Evolutionary conservation across 2,797 vertebrate genomes (phyloP), one percentile per base, ranked within the genome.

Genomic region (Hippoglossus hippoglossus): DNA sequence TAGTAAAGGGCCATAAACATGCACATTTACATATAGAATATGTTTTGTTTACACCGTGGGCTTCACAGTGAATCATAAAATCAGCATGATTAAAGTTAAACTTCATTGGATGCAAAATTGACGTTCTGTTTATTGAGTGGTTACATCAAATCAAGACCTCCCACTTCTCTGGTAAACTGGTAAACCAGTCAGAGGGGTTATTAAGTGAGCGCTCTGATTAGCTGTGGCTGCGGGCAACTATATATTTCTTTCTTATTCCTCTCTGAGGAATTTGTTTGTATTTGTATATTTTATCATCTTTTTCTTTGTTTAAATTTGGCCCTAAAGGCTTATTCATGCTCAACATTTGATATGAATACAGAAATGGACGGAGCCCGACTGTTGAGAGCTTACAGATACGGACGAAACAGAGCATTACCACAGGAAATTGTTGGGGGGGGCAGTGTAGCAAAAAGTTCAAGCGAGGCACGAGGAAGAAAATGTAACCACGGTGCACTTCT

Each of bases 51-150:
- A 49, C 56, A 21, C 60, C 1, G 1, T 22, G n/a, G 22, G 50
- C 67, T 73, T 56, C 21, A 19, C 67, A 63, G 24, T 81, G 75
- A 70, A 75, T 86, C 50, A 36, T 39, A 46, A 53, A 34, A 63
- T 77, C 73, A 79, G 68, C 39, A 49, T 26, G 55, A 67, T 70
- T 69, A 22, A 13, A 81, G 85, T 85, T 78, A 46, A 74, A 62
- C 57, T 54, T 67, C 24, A 81, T 65, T 79, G 55, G 61, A 47
- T 71, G 61, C 50, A 24, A 5, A 77, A 67, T 83, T 81, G 73
- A 67, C 44, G 39, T 59, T 74, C 58, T 62, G 66, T 49, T 57
- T 12, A 11, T 15, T 15, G 50, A 60, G 18, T 3, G 1, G n/a
- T 47, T 46, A 24, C 60, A 54, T 81, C 26, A 69, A 47, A 75